Conservation (phyloP, 2,113 vertebrate species). For the Hydrochoerus hydrochaeris region DNA sequence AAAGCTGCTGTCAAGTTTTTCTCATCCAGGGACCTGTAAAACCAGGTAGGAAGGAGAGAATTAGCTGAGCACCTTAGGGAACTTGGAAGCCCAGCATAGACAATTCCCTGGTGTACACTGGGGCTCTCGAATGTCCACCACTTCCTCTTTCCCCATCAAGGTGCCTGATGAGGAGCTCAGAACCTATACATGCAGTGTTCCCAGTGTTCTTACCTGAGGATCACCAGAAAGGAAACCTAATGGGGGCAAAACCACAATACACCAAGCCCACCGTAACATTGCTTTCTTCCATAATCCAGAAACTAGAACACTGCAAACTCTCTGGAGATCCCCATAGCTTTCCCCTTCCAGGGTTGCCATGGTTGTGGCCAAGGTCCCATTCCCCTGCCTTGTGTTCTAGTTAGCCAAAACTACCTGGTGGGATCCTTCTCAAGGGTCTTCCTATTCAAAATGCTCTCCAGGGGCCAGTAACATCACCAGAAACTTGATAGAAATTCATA, state of each 20-base stretch:
- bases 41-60: not conserved
- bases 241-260: not conserved
- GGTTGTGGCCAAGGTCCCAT: not conserved
- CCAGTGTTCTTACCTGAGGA: not conserved
- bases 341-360: not conserved
- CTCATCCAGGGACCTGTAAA: conserved; percentile 83
- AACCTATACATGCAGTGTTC: not conserved
- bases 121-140: not conserved
- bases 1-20: conserved; percentile 67
- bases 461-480: not conserved
- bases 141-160: not conserved
- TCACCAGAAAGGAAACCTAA: not conserved
- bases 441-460: not conserved
- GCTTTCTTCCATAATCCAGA: not conserved
- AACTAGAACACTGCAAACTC: not conserved
- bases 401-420: not conserved
- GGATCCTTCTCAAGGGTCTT: not conserved
- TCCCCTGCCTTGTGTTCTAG: not conserved
- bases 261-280: fast-evolving
- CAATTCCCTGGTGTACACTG: not conserved
- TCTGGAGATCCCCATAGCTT: not conserved
- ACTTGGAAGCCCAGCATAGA: not conserved
- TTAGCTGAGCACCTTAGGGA: not conserved
- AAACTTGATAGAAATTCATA: not conserved
- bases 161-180: not conserved